These are phyloP conservation scores for Mus musculus DNA, from an alignment of 2,113 vertebrate species.

Conservation along the genomic window DNA sequence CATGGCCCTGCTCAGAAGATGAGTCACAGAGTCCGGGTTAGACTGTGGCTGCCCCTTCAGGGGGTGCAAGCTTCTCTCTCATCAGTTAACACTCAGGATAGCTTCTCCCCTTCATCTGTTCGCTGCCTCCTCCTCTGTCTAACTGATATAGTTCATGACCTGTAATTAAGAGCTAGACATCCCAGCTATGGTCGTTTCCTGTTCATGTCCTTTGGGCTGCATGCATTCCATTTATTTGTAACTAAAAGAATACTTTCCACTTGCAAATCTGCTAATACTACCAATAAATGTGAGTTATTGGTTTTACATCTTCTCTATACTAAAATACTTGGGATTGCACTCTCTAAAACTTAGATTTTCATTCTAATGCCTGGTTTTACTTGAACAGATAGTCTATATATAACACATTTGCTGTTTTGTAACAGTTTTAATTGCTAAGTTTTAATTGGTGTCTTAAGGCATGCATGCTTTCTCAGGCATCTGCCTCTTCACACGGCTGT, in stretches of 20 bases:
- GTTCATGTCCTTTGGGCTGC: not conserved
- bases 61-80: not conserved
- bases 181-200: slow-evolving; percentile 22
- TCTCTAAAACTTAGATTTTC: slow-evolving; percentile 3
- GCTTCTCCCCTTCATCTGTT: not conserved
- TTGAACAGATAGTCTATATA: slow-evolving; percentile 37
- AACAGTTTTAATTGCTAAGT: slow-evolving; percentile 34
- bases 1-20: slow-evolving; percentile 34
- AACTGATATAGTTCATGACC: not conserved
- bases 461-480: not conserved
- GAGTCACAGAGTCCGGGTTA: not conserved
- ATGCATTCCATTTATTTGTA: slow-evolving; percentile 1
- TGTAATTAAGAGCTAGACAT: not conserved
- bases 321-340: not conserved
- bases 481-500: slow-evolving; percentile 71
- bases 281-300: not conserved
- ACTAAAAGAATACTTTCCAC: slow-evolving; percentile 11
- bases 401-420: slow-evolving; percentile 42
- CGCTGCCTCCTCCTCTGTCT: slow-evolving; percentile 29
- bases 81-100: not conserved
- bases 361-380: slow-evolving; percentile 7
- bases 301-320: not conserved
- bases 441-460: slow-evolving; percentile 24
- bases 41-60: not conserved
- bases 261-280: not conserved